phyloP scores from a whole-genome alignment of 1,140 invertebrate species.

The Cotesia chilonis region DNA sequence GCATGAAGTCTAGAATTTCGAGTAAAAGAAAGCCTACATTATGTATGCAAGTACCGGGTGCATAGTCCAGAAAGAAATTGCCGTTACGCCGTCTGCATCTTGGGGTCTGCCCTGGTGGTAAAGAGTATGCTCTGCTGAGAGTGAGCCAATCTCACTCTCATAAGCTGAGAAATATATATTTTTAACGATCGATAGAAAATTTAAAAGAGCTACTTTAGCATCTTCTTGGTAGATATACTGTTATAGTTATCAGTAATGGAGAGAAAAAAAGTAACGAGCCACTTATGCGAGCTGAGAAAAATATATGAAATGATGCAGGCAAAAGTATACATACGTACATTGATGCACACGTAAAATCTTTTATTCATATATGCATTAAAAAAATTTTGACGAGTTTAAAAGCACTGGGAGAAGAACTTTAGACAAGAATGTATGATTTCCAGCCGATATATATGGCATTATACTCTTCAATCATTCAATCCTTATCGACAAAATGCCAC shows the following conservation, averaged over 20 bases:
- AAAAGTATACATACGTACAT: background rate
- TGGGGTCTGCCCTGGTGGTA: background rate
- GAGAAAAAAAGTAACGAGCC: background rate
- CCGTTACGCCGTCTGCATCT: conserved; percentile 34
- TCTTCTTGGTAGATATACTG: conserved; percentile 5
- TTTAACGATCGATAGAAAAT: conserved; percentile 18
- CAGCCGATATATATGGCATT: background rate
- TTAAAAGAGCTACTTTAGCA: background rate
- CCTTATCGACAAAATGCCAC: conserved; percentile 22
- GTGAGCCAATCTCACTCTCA: conserved; percentile 7
- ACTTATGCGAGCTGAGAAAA: background rate
- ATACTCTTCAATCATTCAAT: conserved; percentile 24
- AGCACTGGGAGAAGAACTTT: background rate
- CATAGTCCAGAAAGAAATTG: conserved; percentile 32
- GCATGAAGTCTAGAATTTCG: conserved; percentile 12
- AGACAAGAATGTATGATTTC: background rate
- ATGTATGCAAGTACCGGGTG: conserved; percentile 30
- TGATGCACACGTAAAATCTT: background rate
- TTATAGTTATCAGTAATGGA: background rate
- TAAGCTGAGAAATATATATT: conserved; percentile 10
- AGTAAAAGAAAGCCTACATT: conserved; percentile 10
- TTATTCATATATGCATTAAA: background rate
- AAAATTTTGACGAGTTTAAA: background rate
- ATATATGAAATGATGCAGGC: background rate
- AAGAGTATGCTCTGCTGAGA: background rate